Evolutionary conservation across 2,113 vertebrate species (phyloP), one percentile per base, ranked within the genome.

Genomic region (Otolemur garnettii): DNA sequence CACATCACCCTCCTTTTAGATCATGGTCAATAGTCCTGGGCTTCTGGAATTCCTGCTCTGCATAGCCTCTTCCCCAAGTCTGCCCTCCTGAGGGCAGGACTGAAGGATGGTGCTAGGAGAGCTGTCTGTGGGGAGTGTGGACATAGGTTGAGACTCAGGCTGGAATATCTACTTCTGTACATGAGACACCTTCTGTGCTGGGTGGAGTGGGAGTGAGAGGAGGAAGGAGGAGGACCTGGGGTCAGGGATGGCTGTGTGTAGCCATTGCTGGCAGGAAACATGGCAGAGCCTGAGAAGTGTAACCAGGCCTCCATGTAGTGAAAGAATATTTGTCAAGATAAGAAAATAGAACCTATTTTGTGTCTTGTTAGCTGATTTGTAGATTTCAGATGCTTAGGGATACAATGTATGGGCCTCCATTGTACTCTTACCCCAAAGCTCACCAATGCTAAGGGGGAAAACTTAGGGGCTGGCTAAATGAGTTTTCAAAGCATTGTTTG

Each of bases 311-410:
- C 38, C 62, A 77, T 15, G 3, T 91, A 60, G 60, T 74, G 71
- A 62, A 78, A 93, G 60, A 35, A n/a, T 33, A 71, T 78, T 85
- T 81, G 5, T 87, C 42, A 86, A 71, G 60, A 30, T 60, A 83
- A 87, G 60, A 86, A 95, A 60, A 68, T 15, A 75, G n/a, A 88
- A 55, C n/a, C 62, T 59, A 75, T 77, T 82, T 86, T 55, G 77
- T 2, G 83, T 6, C n/a, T 91, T 57, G 5, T 59, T 87, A 60
- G 22, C 53, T 74, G 55, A 68, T 62, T 87, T 87, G 21, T 69
- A 57, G 57, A 84, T 79, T 74, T 80, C 45, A 93, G 53, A 57
- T 18, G 60, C 38, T 45, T 79, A 26, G 17, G 35, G 24, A 53
- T 28, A 33, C 45, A 7, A 7, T 64, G 62, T 18, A 17, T 91